Evolutionary conservation across 2,113 vertebrate species (phyloP).

Genomic region (Rhadina sibilatrix): DNA sequence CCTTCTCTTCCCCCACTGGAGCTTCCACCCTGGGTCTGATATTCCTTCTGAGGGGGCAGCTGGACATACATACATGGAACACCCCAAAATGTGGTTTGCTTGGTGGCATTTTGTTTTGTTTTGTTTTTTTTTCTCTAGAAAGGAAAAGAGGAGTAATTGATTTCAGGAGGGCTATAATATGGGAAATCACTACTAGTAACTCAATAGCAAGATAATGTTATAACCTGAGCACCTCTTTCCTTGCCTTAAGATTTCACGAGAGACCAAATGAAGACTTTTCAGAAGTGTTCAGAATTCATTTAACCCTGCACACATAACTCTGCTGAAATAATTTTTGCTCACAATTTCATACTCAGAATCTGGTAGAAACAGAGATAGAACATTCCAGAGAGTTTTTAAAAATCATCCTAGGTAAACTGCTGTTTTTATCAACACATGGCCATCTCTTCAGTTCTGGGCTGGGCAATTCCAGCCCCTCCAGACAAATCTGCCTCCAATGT

Average conservation of each 20-base stretch:
- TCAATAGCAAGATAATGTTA: not conserved
- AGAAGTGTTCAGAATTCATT: not conserved
- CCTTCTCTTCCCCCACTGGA: not conserved
- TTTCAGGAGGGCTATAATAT: not conserved
- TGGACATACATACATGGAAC: not conserved
- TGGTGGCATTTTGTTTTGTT: not conserved
- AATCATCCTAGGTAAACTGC: not conserved
- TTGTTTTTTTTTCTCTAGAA: not conserved
- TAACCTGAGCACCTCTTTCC: not conserved
- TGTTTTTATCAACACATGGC: not conserved
- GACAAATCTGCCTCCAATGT: not conserved
- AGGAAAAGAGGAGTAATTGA: not conserved
- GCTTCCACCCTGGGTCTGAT: not conserved
- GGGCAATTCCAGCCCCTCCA: not conserved
- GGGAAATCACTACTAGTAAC: not conserved
- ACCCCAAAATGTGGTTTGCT: not conserved
- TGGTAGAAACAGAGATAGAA: not conserved
- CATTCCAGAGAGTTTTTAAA: not conserved
- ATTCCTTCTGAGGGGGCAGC: not conserved
- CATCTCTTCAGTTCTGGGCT: not conserved
- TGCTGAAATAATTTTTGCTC: not conserved
- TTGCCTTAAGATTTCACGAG: not conserved
- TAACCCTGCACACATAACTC: not conserved
- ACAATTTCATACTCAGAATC: not conserved
- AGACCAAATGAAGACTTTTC: not conserved